A percentile compares a stretch with the other conserved stretches of the same genome.
Conservation (phyloP, 2,113 vertebrate genomes). For the Isichthys henryi region DNA sequence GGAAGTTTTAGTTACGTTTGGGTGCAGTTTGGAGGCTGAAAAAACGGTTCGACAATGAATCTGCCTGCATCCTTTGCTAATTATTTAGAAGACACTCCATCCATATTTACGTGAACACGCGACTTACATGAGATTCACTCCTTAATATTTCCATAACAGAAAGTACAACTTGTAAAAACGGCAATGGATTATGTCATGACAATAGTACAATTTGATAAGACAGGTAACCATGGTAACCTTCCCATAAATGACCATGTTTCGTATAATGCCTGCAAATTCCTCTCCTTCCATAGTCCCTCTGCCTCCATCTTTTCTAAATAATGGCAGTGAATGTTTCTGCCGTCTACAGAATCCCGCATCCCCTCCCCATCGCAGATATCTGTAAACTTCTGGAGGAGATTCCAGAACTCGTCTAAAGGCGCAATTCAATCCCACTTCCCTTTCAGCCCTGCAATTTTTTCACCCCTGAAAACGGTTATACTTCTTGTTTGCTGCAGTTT, state of each 20-base stretch:
- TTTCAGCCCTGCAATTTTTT: neutral
- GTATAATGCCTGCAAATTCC: neutral
- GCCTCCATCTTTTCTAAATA: neutral
- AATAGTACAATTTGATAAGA: neutral
- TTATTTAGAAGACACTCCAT: neutral
- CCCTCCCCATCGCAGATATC: neutral
- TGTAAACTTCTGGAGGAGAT: neutral
- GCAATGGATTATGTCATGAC: neutral
- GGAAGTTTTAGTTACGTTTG: neutral
- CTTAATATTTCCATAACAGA: neutral
- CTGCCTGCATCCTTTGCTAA: neutral
- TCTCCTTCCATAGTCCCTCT: neutral
- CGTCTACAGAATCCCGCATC: neutral
- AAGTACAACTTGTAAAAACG: neutral
- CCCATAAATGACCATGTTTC: neutral
- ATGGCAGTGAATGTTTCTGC: neutral
- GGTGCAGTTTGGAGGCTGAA: neutral
- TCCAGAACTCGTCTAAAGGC: neutral
- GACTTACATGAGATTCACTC: neutral
- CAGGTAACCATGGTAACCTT: neutral
- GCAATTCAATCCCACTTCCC: neutral
- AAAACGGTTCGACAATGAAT: neutral
- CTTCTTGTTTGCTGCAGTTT: neutral
- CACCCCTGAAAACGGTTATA: neutral
- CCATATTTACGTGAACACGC: neutral